A percentile compares a stretch with the other conserved stretches of the same genome.
phyloP scores from a whole-genome alignment of 2,888 invertebrate genomes.

The Pammene aurita region DNA sequence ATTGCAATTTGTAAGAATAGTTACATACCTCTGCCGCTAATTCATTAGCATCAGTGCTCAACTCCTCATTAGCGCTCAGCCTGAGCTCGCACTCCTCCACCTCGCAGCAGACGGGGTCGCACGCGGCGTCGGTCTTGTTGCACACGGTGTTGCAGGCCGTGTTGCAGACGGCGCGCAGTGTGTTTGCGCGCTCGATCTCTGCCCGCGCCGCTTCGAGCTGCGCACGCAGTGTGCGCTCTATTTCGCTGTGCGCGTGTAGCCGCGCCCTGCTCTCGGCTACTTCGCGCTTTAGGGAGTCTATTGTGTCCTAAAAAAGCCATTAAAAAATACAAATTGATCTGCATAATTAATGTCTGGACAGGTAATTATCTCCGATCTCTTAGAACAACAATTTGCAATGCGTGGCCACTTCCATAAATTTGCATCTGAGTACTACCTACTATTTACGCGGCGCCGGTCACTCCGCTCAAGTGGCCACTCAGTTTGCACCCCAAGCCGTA shows the following conservation, averaged over 20 bases:
- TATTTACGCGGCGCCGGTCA: too few species aligned
- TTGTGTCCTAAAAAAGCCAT: constrained; percentile 66
- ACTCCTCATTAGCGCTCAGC: constrained; percentile 69
- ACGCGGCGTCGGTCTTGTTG: constrained; percentile 72
- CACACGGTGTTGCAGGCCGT: constrained; percentile 57
- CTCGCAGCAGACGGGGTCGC: constrained; percentile 74
- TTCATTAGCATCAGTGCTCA: constrained; percentile 76
- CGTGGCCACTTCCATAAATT: too few species aligned
- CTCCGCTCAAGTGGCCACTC: too few species aligned
- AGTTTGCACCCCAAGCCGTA: too few species aligned
- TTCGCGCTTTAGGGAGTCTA: constrained; percentile 77
- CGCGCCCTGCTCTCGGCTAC: constrained; percentile 75
- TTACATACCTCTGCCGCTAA: constrained; percentile 71
- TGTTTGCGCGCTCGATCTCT: constrained; percentile 56
- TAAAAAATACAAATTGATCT: neutral
- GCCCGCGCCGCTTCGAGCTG: constrained; percentile 75
- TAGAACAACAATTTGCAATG: too few species aligned
- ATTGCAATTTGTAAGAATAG: too few species aligned
- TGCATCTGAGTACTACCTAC: too few species aligned
- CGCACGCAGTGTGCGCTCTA: constrained; percentile 75
- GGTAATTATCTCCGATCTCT: too few species aligned
- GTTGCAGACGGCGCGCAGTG: constrained; percentile 42
- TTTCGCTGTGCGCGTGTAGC: constrained; percentile 75
- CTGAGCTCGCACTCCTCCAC: constrained; percentile 67
- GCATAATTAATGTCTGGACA: too few species aligned